Percentiles rank a stretch among this genome's conserved stretches.
phyloP scores from a whole-genome alignment of 2,113 vertebrate genomes.

The Bungarus multicinctus region DNA sequence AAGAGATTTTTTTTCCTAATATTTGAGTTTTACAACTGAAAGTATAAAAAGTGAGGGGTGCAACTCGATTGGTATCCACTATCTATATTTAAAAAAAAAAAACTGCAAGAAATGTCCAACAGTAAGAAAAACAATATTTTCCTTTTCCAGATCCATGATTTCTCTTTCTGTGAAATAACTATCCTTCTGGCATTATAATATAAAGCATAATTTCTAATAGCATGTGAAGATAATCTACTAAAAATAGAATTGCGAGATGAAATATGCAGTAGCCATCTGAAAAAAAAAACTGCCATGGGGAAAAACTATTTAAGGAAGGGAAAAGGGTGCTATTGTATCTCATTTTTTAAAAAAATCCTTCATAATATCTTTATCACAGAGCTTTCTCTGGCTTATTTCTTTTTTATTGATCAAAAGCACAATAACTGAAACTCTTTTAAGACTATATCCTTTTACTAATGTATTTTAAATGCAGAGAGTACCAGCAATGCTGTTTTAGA shows the following conservation, averaged over 20 bases:
- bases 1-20: neutral
- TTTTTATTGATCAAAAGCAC: neutral
- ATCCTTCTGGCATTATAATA: conserved; percentile 24
- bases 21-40: neutral
- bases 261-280: conserved; percentile 6
- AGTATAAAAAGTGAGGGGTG: neutral
- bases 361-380: neutral
- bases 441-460: neutral
- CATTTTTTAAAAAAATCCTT: neutral
- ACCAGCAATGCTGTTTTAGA: neutral
- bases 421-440: neutral
- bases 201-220: conserved; percentile 24
- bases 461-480: neutral
- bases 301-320: conserved; percentile 7
- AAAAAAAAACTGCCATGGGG: neutral
- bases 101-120: neutral
- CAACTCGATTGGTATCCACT: neutral
- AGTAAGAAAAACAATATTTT: conserved; percentile 15
- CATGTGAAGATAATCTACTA: conserved; percentile 17
- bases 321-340: neutral
- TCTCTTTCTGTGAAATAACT: conserved; percentile 41
- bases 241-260: conserved; percentile 34
- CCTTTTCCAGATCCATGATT: neutral
- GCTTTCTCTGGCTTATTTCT: neutral
- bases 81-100: neutral